These are phyloP conservation scores for Tetheella fluctuosa DNA, from an alignment of 2,888 invertebrate species.

Conservation along the genomic window DNA sequence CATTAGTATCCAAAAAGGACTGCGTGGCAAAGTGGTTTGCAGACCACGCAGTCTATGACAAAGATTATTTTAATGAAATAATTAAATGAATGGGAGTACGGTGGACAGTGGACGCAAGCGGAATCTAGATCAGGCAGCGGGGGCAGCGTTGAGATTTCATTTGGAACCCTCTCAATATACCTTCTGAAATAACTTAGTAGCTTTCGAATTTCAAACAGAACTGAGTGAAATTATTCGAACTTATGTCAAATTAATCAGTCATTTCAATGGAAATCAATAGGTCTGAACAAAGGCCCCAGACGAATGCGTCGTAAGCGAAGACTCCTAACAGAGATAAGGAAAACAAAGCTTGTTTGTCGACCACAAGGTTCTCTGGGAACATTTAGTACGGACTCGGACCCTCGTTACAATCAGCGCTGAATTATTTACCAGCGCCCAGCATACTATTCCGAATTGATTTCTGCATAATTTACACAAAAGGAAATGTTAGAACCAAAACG, in stretches of 20 bases:
- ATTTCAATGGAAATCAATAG: slow-evolving; percentile 49
- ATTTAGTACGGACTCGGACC: slow-evolving; percentile 73
- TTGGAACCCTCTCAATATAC: slow-evolving; percentile 34
- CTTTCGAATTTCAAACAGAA: slow-evolving; percentile 15
- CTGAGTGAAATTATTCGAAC: slow-evolving; percentile 20
- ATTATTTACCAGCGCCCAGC: slow-evolving; percentile 76
- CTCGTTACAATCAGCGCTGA: slow-evolving; percentile 78
- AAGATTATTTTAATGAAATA: slow-evolving; percentile 76
- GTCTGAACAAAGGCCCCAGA: slow-evolving; percentile 43
- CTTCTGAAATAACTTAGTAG: slow-evolving; percentile 4
- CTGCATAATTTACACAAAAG: slow-evolving; percentile 77
- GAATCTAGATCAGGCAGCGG: slow-evolving; percentile 65
- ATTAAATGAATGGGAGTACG: slow-evolving; percentile 68
- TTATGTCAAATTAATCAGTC: slow-evolving; percentile 37
- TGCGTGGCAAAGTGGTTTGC: no score
- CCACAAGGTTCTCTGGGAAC: slow-evolving; percentile 65
- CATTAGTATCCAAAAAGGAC: slow-evolving; percentile 51
- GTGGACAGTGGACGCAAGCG: slow-evolving; percentile 63
- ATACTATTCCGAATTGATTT: slow-evolving; percentile 76
- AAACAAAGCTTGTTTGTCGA: slow-evolving; percentile 64
- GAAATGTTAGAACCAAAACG: slow-evolving; percentile 56
- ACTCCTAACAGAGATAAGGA: slow-evolving; percentile 62
- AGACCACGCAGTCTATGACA: slow-evolving; percentile 57
- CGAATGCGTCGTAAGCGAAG: slow-evolving; percentile 45
- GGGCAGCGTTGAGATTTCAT: slow-evolving; percentile 59